These are phyloP conservation scores for Plusia festucae DNA, from an alignment of 2,888 invertebrate genomes.

Conservation along the genomic window DNA sequence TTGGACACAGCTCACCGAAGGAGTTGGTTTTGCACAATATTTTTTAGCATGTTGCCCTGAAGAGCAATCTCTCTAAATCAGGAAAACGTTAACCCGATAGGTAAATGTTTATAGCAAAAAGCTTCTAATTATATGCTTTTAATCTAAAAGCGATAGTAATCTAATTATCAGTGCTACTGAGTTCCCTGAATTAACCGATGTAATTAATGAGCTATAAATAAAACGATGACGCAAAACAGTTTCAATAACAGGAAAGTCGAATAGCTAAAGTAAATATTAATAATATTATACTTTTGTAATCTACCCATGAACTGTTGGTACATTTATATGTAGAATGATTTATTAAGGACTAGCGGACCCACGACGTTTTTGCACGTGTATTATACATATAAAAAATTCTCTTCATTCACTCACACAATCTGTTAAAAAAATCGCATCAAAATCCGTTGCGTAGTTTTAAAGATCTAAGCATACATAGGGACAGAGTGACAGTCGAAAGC, in stretches of 20 bases:
- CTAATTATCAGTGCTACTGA: neutral
- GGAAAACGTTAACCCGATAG: neutral
- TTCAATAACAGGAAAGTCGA: slow-evolving; percentile 52
- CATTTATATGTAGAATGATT: slow-evolving; percentile 21
- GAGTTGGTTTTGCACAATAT: neutral
- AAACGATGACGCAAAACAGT: slow-evolving; percentile 22
- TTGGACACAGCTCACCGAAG: no score
- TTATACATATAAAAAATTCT: no score
- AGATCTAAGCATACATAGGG: no score
- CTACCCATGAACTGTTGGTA: slow-evolving; percentile 19
- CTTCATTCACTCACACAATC: no score
- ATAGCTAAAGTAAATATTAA: slow-evolving; percentile 31
- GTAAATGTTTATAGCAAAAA: neutral
- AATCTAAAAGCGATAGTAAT: neutral
- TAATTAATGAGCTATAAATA: slow-evolving; percentile 43
- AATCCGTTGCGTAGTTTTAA: no score
- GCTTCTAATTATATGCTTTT: neutral
- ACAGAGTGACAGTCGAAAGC: no score
- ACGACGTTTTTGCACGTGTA: no score
- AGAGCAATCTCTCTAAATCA: neutral
- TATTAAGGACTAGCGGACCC: no score
- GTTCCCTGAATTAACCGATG: slow-evolving; percentile 18
- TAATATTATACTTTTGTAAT: slow-evolving; percentile 30
- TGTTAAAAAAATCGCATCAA: no score
- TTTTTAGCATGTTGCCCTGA: neutral